Conservation (phyloP, 2,888 invertebrate genomes). For the Drosophila ezoana region DNA sequence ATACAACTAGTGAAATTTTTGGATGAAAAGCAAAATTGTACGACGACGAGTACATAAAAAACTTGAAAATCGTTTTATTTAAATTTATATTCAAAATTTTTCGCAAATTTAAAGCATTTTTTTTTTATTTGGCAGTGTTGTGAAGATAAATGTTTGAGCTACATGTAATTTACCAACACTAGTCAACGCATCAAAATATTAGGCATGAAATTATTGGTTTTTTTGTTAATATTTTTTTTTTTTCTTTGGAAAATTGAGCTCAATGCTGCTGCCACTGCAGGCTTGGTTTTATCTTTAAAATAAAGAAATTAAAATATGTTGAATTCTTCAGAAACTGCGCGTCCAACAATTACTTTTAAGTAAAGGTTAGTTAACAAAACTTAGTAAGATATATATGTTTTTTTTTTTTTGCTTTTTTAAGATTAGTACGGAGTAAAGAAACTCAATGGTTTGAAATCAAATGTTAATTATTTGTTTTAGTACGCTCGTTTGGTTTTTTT, state of each 20-base stretch:
- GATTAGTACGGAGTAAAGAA: constrained; percentile 33
- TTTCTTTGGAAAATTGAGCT: constrained; percentile 39
- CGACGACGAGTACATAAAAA: constrained; percentile 83
- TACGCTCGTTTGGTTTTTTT: constrained; percentile 36
- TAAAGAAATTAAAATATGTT: constrained; percentile 51
- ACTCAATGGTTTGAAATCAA: constrained; percentile 56
- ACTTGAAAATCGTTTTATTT: constrained; percentile 56
- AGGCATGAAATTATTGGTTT: constrained; percentile 43
- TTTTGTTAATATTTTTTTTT: constrained; percentile 24
- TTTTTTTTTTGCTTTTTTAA: constrained; percentile 30
- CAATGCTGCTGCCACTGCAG: constrained; percentile 67
- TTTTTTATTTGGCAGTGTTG: constrained; percentile 37
- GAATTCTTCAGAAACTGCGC: constrained; percentile 42
- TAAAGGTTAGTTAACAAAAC: constrained; percentile 59
- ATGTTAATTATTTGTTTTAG: constrained; percentile 44
- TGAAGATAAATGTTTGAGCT: constrained; percentile 29
- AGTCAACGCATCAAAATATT: constrained; percentile 61
- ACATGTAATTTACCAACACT: constrained; percentile 72
- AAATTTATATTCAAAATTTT: constrained; percentile 30
- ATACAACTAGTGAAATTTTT: constrained; percentile 48
- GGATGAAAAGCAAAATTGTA: constrained; percentile 66
- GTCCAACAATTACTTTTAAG: constrained; percentile 57
- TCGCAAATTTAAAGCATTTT: constrained; percentile 29
- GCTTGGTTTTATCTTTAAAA: constrained; percentile 46
- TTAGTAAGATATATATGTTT: constrained; percentile 8